phyloP scores from a whole-genome alignment of 2,797 vertebrate genomes.

The Masticophis lateralis region DNA sequence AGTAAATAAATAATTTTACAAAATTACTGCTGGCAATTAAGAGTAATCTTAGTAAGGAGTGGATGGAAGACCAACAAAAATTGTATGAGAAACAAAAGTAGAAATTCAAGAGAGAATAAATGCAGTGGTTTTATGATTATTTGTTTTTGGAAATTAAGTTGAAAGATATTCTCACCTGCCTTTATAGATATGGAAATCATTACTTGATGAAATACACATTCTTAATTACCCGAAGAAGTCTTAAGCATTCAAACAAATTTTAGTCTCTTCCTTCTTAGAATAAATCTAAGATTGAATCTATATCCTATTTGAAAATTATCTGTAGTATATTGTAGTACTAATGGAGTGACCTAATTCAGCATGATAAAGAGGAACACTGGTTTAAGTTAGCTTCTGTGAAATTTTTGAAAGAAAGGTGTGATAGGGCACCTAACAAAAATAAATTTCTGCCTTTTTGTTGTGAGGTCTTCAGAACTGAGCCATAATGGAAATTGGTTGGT shows the following conservation, averaged over 20 bases:
- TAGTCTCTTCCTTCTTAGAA: not conserved
- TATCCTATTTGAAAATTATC: not conserved
- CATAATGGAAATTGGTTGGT: not conserved
- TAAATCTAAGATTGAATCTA: not conserved
- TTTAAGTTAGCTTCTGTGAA: not conserved
- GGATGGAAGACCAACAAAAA: not conserved
- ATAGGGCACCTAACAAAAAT: not conserved
- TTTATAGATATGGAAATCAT: not conserved
- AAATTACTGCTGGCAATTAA: not conserved
- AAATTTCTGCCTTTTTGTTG: not conserved
- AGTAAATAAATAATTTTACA: not conserved
- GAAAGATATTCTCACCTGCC: not conserved
- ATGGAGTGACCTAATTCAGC: not conserved
- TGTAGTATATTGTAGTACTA: not conserved
- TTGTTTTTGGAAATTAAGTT: not conserved
- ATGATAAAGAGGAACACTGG: not conserved
- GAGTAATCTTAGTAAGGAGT: not conserved
- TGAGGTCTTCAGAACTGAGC: not conserved
- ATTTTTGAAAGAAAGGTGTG: not conserved
- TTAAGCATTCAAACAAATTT: not conserved
- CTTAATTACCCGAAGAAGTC: not conserved
- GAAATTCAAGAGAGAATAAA: not conserved
- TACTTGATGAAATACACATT: not conserved
- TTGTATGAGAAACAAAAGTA: not conserved
- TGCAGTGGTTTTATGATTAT: not conserved